phyloP scores from a whole-genome alignment of 2,888 invertebrate species.

The Lasioglossum leucozonium region DNA sequence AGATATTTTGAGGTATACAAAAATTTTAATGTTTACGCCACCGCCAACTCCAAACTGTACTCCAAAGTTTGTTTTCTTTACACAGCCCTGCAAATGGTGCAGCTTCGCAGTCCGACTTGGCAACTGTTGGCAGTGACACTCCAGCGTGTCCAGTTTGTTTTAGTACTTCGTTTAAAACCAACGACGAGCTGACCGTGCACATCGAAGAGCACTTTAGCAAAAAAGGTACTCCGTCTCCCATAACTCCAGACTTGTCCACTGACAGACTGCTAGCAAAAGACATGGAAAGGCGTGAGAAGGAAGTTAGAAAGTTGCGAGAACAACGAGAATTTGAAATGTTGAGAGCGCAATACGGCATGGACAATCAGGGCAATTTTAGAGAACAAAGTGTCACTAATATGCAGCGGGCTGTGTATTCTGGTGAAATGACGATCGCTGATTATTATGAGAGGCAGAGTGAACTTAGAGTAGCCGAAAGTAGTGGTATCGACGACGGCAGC shows the following conservation, averaged over 20 bases:
- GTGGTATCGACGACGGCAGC: constrained; percentile 92
- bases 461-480: constrained; percentile 90
- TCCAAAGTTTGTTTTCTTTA: background rate
- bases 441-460: constrained; percentile 93
- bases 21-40: background rate
- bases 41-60: background rate
- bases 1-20: constrained; percentile 90
- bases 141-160: constrained; percentile 85
- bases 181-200: constrained; percentile 88
- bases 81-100: constrained; percentile 81
- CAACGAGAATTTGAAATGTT: constrained; percentile 93
- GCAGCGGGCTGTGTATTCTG: constrained; percentile 93
- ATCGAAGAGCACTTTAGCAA: constrained; percentile 92
- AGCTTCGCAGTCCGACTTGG: constrained; percentile 78
- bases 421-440: constrained; percentile 93
- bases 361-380: constrained; percentile 92
- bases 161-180: constrained; percentile 83
- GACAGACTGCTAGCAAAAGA: constrained; percentile 86
- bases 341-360: constrained; percentile 95
- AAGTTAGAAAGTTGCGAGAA: constrained; percentile 90
- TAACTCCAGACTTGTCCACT: constrained; percentile 84
- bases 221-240: constrained; percentile 83
- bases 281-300: constrained; percentile 86
- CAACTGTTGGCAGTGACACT: constrained; percentile 80
- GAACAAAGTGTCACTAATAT: constrained; percentile 92